Base-by-base conservation (phyloP, 92 coral and sea anemone species). In the Montipora capitata region DNA sequence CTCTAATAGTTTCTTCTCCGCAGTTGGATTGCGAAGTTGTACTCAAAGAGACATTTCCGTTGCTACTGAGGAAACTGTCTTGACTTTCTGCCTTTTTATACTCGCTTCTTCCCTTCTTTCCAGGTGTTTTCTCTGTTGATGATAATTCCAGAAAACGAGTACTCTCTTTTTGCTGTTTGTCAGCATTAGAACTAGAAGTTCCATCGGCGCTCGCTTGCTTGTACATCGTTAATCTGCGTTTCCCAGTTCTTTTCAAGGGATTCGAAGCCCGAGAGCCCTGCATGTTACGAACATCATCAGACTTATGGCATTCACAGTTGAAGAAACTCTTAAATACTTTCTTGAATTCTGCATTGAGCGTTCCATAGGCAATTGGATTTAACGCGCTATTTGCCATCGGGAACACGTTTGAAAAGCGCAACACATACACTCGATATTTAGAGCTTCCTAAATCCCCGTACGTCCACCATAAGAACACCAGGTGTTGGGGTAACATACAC, bases 381-480 rank as follows among this genome's bases (percentile, higher is more conserved):
- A 98, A 85, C 40, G 99, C 99, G 76, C 99, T 96, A 78, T 98
- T 98, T 2, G 99, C 99, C 99, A 98, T 98, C 0, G 98, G 96
- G 67, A 98, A 98, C 14, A 98, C 97, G 88, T 98, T 96, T 8
- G 99, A 83, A 79, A 98, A 94, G 15, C 99, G 94, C 45, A 98
- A 87, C 11, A 98, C 94, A 35, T 98, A 98, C 38, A 98, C 84
- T 10, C 80, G 74, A 80, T 98, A 96, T 14, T 93, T 96, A 40
- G 89, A 91, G 15, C 81, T 64, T 20, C 35, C 58, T 40, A 98
- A 88, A 56, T 98, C 87, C 6, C 99, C 99, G 75, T 96, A 98
- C 2, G 82, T 81, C 82, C 68, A 75, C 91, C 96, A 94, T 38
- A 98, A 76, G 84, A 92, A 98, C 12, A 96, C 94, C 12, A 98